Evolutionary conservation across 2,888 invertebrate genomes (phyloP).

Genomic region (Acanthosepion pharaonis): DNA sequence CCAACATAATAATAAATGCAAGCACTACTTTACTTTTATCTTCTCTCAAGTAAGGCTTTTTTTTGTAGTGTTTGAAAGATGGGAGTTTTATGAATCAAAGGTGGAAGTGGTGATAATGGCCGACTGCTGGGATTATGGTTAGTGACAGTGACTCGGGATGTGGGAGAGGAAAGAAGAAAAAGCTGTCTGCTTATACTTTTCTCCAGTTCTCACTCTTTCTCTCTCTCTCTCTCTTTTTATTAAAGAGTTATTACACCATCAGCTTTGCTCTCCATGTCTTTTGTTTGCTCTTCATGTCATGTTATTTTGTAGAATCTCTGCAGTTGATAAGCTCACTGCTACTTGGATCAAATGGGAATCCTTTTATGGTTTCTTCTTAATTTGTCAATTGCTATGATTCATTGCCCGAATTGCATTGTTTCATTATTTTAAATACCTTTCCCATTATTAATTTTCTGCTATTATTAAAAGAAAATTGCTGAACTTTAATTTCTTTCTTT

Average conservation of each 20-base stretch:
- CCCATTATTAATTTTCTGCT: constrained; percentile 17
- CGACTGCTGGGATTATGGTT: background rate
- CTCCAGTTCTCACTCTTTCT: background rate
- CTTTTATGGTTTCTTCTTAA: constrained; percentile 15
- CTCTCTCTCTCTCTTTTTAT: background rate
- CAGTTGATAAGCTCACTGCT: background rate
- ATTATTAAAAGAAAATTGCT: background rate
- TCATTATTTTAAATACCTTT: constrained; percentile 4
- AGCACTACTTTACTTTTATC: background rate
- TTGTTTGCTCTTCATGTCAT: background rate
- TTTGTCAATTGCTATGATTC: background rate
- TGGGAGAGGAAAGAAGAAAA: background rate
- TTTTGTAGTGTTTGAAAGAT: background rate
- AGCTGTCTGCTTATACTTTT: background rate
- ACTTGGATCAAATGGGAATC: background rate
- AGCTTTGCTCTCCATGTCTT: background rate
- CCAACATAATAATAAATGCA: background rate
- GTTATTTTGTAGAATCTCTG: background rate
- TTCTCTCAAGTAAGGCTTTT: background rate
- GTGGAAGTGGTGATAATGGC: constrained; percentile 6
- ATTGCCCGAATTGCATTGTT: background rate
- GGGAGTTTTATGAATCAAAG: background rate
- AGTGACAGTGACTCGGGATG: background rate
- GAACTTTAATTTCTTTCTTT: background rate
- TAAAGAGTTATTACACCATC: background rate